Evolutionary conservation across 2,888 invertebrate genomes (phyloP), one percentile per base, ranked within the genome.

Genomic region (Dasysyrphus tricinctus): DNA sequence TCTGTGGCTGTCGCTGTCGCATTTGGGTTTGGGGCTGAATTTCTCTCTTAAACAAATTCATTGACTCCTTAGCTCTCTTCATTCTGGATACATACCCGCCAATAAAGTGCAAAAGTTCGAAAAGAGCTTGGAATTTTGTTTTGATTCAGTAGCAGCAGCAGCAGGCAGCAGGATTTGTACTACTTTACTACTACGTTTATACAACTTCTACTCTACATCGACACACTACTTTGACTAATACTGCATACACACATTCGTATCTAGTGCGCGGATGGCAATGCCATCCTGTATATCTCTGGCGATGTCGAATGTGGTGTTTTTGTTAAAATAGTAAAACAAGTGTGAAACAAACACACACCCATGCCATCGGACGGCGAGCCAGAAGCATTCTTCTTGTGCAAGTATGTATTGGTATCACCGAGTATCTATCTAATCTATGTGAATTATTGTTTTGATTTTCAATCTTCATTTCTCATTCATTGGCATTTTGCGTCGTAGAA

Each of bases 361-460:
- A 39, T 6, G 39, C 19, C 24, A 24, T 24, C 24, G 24, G 24
- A 24, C 24, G 24, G 24, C 61, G 42, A 56, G 32, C 44, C 34
- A 19, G 19, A 19, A 49, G 16, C 49, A 49, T 49, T 49, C 19
- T 49, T 19, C 49, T 9, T 49, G 49, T 49, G 11, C 4, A 9
- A 49, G 49, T 49, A 19, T 19, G 49, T 49, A 19, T 19, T 49
- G 5, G 49, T 49, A 11, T 16, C 19, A 3, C 19, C 16, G 19
- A 49, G 49, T 54, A 32, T 54, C 29, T 54, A 14, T 32, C 14
- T 54, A 51, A 79, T 76, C 51, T 51, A 73, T 80, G 76, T 63
- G 84, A 85, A 73, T 73, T 80, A 85, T 85, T 85, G 85, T 85
- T 81, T 81, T 85, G 85, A 85, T 81, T 85, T 81, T 77, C 77